Evolutionary conservation across 2,888 invertebrate genomes (phyloP), one percentile per base, ranked within the genome.

Genomic region (Pachymerium ferrugineum): DNA sequence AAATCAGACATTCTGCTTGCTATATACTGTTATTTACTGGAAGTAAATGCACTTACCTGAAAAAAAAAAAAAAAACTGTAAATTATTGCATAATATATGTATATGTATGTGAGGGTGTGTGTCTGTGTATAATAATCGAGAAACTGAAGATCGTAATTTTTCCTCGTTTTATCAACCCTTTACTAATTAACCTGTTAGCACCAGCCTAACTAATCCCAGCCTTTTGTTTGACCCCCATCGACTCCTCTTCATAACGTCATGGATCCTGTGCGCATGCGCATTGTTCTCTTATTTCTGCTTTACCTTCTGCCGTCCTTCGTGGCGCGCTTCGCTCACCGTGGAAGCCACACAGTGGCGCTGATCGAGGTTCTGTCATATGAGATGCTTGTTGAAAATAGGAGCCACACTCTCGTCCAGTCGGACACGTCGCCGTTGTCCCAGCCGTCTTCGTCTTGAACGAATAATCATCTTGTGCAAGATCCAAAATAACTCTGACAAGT

Each of bases 331-430:
- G 54, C 6, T 6, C 22, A 22, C 22, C 8, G 25, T 25, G 54
- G 54, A 54, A 25, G 54, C 25, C 54, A 54, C 54, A 22, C 54
- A 54, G 54, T 54, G 54, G 54, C 54, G 54, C 54, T 54, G 54
- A 25, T 54, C 54, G 25, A 54, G 54, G 54, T 22, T 22, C 25
- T 54, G 54, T 54, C 54, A 54, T 22, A 12, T 54, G 54, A 54
- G 28, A 54, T 54, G 54, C 54, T 54, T 54, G 54, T 54, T 54
- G 54, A 54, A 25, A 54, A 25, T 54, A 54, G 54, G 54, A 54
- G 54, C 28, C 54, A 54, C 54, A 25, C 14, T 22, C 25, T 54
- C 54, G 54, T 54, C 54, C 54, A 54, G 54, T 54, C 28, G 54
- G 54, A 54, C 54, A 54, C 47, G 28, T 54, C 54, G 28, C 25